Evolutionary conservation across 2,113 vertebrate genomes (phyloP), one percentile per base, ranked within the genome.

Genomic region (Rhipidura dahli): DNA sequence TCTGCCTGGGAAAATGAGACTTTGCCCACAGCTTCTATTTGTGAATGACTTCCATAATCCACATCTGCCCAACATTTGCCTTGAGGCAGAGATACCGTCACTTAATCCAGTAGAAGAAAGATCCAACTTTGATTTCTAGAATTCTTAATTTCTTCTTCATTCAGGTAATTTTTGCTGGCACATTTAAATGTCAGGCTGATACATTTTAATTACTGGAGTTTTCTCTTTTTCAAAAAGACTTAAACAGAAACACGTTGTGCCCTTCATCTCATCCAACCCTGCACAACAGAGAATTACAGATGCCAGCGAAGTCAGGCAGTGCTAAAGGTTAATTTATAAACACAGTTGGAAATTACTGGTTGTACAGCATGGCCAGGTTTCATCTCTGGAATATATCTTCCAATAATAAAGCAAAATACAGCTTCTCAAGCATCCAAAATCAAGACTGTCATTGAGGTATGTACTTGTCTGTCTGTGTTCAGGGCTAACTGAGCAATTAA

Each of bases 241-340:
- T 86, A 33, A 85, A 68, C 30, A 90, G 83, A 71, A 85, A 40
- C 15, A 37, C 7, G 13, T 73, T 13, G 65, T 66, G 65, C 26
- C 93, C 75, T 90, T 90, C 82, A 63, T 21, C 73, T 65, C 37
- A 81, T 82, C 47, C 69, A 90, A 19, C 11, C 47, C 53, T n/a
- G 57, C 30, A 33, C 40, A 50, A 66, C 15, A 57, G 88, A 82
- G 66, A 80, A 90, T 83, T 96, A 51, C n/a, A 70, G 79, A 66
- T 64, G 71, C 66, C 66, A 72, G n/a, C 2, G 1, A 71, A 90
- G 75, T 31, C 79, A 85, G 82, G 51, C 85, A 72, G 66, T 39
- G 66, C 79, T 79, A 92, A 90, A 96, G 86, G 93, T 94, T 90
- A 93, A 94, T 88, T 92, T 83, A 83, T 76, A 85, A 92, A 88